Percentiles rank a stretch among this genome's conserved stretches.
Evolutionary conservation across 2,797 vertebrate species (phyloP).

Genomic region (Hyperoplus immaculatus): DNA sequence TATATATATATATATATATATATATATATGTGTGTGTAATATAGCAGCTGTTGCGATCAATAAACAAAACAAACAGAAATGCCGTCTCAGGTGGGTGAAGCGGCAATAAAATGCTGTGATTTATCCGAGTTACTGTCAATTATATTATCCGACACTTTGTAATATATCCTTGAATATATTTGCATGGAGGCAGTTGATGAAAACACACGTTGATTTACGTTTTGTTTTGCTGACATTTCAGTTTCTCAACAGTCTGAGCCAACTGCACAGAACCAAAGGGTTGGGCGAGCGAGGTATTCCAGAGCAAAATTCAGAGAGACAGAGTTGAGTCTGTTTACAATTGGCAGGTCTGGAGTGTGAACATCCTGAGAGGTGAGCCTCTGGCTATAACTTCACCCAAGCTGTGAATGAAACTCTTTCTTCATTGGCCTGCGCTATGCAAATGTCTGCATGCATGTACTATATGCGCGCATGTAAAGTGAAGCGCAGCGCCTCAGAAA

Average conservation of each 20-base stretch:
- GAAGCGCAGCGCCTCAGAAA: conserved; percentile 27
- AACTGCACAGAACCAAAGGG: conserved; percentile 22
- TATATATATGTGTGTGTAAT: neutral
- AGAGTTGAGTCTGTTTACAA: conserved; percentile 72
- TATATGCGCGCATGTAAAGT: conserved; percentile 1
- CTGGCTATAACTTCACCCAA: conserved; percentile 62
- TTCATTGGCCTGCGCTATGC: conserved; percentile 54
- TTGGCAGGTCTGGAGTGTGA: conserved; percentile 65
- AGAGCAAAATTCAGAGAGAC: conserved; percentile 54
- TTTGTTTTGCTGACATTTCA: neutral
- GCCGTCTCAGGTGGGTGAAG: neutral
- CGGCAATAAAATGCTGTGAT: neutral
- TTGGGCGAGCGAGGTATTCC: conserved; percentile 29
- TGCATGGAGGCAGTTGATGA: neutral
- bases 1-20: no score
- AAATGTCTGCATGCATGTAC: conserved; percentile 49
- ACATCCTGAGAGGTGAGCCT: conserved; percentile 72
- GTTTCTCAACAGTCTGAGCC: neutral
- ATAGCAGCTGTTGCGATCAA: neutral
- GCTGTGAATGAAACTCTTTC: conserved; percentile 78
- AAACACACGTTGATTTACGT: neutral
- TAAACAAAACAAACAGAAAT: neutral
- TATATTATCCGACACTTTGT: neutral
- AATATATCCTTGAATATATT: neutral
- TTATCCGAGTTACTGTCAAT: neutral